These are phyloP conservation scores for Drosophila carrolli DNA, from an alignment of 1,140 invertebrate genomes.

Conservation along the genomic window DNA sequence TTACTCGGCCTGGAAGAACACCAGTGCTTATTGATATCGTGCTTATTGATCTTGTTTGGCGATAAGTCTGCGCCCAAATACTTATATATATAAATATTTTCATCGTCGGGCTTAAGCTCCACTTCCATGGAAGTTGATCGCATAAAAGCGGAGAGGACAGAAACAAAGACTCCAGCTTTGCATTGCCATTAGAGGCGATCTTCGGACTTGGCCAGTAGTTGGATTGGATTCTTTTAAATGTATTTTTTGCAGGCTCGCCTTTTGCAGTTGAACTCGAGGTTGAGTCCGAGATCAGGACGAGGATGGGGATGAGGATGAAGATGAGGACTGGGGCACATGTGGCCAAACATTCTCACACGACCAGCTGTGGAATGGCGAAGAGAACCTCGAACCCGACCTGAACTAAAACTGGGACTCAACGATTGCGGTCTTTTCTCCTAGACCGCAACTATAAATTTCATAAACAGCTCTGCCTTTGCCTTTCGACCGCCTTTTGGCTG, in stretches of 20 bases:
- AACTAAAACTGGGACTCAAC: constrained; percentile 24
- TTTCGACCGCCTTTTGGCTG: constrained; percentile 31
- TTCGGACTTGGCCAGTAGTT: constrained; percentile 68
- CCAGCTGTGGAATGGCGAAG: constrained; percentile 49
- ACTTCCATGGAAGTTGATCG: constrained; percentile 83
- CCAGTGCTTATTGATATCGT: constrained; percentile 83
- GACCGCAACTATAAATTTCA: constrained; percentile 81
- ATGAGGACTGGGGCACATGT: constrained; percentile 62
- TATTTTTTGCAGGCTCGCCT: constrained; percentile 49
- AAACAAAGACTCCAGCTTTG: constrained; percentile 48
- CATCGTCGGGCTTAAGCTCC: constrained; percentile 68
- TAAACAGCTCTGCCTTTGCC: constrained; percentile 56
- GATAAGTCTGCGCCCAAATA: constrained; percentile 74
- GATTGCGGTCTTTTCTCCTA: constrained; percentile 51
- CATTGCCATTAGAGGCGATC: constrained; percentile 60
- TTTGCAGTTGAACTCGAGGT: constrained; percentile 74
- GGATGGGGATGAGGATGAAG: not conserved
- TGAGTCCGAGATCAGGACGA: constrained; percentile 40
- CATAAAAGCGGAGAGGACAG: constrained; percentile 54
- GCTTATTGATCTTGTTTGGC: constrained; percentile 84
- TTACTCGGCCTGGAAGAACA: constrained; percentile 43
- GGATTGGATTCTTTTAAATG: constrained; percentile 54
- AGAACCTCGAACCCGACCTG: constrained; percentile 17
- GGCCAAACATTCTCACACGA: constrained; percentile 80
- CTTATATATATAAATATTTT: constrained; percentile 77